A percentile compares a stretch with the other conserved stretches of the same genome.
These are phyloP conservation scores for Atta cephalotes DNA, from an alignment of 1,140 invertebrate species.

Conservation along the genomic window DNA sequence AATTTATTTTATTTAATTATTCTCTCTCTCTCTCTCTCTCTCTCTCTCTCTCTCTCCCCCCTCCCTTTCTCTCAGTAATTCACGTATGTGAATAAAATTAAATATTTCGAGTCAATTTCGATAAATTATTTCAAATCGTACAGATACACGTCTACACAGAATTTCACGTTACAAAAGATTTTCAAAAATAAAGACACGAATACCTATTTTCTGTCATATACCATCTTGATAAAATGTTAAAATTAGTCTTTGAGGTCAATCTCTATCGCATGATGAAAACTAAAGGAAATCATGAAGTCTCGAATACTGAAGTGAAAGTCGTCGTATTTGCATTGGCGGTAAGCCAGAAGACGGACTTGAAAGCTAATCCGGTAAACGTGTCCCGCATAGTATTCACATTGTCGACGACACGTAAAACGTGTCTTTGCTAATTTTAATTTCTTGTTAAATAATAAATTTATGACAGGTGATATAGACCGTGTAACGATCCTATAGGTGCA, in stretches of 20 bases:
- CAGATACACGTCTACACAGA: neutral
- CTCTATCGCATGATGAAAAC: constrained; percentile 10
- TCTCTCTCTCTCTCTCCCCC: no score
- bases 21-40: no score
- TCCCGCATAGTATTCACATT: constrained; percentile 44
- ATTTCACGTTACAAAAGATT: neutral
- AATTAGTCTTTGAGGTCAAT: neutral
- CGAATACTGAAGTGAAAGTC: constrained; percentile 63
- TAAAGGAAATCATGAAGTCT: constrained; percentile 13
- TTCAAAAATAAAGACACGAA: neutral
- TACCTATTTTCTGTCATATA: neutral
- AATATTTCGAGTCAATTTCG: neutral
- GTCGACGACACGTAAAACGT: constrained; percentile 25
- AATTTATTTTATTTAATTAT: no score
- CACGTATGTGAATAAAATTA: neutral
- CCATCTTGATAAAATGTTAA: constrained; percentile 13
- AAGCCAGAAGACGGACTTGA: constrained; percentile 58
- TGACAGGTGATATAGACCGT: neutral
- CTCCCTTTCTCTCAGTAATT: neutral
- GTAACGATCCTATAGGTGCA: neutral
- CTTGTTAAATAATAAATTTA: constrained; percentile 58
- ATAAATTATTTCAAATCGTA: neutral
- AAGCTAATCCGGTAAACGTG: constrained; percentile 56
- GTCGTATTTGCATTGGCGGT: constrained; percentile 63
- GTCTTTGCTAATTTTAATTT: constrained; percentile 50